phyloP scores from a whole-genome alignment of 2,797 vertebrate genomes.

The Ctenochaetus hawaiiensis region DNA sequence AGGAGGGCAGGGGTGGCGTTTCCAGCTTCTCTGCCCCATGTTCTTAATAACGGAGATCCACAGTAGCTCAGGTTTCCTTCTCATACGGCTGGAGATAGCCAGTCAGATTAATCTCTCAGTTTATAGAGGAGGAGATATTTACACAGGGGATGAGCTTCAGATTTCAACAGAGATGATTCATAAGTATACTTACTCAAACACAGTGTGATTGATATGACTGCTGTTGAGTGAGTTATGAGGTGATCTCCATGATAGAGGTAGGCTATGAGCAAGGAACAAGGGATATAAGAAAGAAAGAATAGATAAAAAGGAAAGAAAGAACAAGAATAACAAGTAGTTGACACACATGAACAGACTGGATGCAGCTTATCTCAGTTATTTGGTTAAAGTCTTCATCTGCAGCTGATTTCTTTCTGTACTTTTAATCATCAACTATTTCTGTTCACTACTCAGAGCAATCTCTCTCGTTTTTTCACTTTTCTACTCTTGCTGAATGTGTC shows the following conservation, averaged over 20 bases:
- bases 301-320: neutral
- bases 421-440: too few species aligned
- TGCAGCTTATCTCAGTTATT: too few species aligned
- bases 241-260: neutral
- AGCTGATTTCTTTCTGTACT: too few species aligned
- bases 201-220: constrained; percentile 39
- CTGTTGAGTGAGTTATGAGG: constrained; percentile 3
- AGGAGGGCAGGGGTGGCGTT: constrained; percentile 41
- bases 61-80: constrained; percentile 26
- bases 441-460: too few species aligned
- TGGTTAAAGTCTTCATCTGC: too few species aligned
- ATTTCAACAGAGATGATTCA: constrained; percentile 40
- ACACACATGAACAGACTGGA: neutral
- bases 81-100: constrained; percentile 26
- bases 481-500: too few species aligned
- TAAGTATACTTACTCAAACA: constrained; percentile 38
- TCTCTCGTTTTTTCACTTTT: too few species aligned
- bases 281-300: neutral
- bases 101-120: constrained; percentile 40
- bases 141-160: constrained; percentile 35
- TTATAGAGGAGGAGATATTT: constrained; percentile 38
- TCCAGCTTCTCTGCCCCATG: constrained; percentile 25
- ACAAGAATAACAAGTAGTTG: neutral
- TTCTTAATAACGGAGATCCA: constrained; percentile 55
- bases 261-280: neutral